Conservation (phyloP, 2,797 vertebrate species). For the Neostethus bicornis region DNA sequence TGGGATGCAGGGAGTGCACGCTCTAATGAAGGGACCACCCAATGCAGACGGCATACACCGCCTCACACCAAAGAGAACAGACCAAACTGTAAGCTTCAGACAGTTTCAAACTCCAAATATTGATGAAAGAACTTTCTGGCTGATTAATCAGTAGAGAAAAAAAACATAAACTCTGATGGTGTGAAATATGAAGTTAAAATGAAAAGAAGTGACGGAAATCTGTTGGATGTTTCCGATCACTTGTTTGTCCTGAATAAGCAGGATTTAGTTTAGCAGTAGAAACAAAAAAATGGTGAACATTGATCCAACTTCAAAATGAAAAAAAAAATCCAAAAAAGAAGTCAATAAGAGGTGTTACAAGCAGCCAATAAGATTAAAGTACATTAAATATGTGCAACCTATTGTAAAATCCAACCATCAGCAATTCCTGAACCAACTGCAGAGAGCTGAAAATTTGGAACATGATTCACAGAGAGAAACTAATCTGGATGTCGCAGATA, state of each 20-base stretch:
- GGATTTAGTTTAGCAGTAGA: too few species aligned
- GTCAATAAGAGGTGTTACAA: neutral
- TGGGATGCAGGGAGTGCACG: conserved; percentile 49
- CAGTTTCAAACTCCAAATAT: conserved; percentile 70
- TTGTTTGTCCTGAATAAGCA: too few species aligned
- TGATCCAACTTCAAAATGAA: too few species aligned
- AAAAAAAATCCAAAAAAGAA: neutral
- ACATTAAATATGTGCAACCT: too few species aligned
- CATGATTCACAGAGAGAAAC: too few species aligned
- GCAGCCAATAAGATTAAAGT: too few species aligned
- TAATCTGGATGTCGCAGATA: too few species aligned
- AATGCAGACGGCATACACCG: conserved; percentile 59
- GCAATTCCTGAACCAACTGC: too few species aligned
- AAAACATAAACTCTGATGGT: conserved; percentile 27
- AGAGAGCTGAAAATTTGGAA: too few species aligned
- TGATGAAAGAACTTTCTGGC: conserved; percentile 42
- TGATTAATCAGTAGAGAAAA: conserved; percentile 34
- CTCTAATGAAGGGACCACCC: conserved; percentile 78
- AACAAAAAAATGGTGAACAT: too few species aligned
- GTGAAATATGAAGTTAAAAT: conserved; percentile 2
- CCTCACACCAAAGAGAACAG: conserved; percentile 56
- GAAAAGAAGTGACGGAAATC: neutral
- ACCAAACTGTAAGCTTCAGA: conserved; percentile 71
- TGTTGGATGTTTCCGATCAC: too few species aligned
- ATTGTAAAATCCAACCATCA: too few species aligned